Evolutionary conservation across 92 coral and sea anemone species (phyloP), one percentile per base, ranked within the genome.

Genomic region (Micromussa lordhowensis): DNA sequence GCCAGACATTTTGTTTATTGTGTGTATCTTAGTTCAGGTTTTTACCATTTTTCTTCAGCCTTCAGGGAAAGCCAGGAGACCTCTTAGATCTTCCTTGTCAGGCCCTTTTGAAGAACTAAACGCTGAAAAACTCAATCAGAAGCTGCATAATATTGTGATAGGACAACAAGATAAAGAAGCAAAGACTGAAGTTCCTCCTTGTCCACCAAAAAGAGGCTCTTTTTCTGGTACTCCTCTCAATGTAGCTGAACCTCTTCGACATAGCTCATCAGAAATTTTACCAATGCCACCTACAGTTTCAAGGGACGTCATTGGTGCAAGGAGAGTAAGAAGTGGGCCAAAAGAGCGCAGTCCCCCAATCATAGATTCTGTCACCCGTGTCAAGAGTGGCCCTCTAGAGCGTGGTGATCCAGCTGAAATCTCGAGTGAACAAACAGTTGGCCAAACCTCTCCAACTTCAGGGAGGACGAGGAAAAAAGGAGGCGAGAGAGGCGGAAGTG

Each of bases 241-340:
- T 21, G 51, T 86, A n/a, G 79, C 69, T 44, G 86, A 92, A 11
- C 31, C 84, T n/a, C 36, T 80, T 11, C 77, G 87, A 74, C 93
- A 95, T 69, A 92, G 86, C 78, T 94, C 98, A n/a, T 78, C 95
- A 49, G 98, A 92, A 4, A 86, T 93, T 15, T 40, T 89, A 30
- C 98, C 96, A 15, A 68, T 91, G 10, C 98, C 98, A 15, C 98
- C 98, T 14, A 55, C 91, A 2, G 63, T 92, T 3, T 86, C 89
- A 76, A 71, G 78, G 64, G 98, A 95, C 24, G 40, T 77, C 3
- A 16, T 85, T 53, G 78, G 83, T 1, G 51, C 95, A 76, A 91
- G 96, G n/a, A 93, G 98, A 51, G 96, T 95, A 16, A 93, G 98
- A 82, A 95, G 98, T 88, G 98, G 98, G 21, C 98, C 98, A 2